Evolutionary conservation across 2,888 invertebrate species (phyloP).

Genomic region (Acheta domesticus): DNA sequence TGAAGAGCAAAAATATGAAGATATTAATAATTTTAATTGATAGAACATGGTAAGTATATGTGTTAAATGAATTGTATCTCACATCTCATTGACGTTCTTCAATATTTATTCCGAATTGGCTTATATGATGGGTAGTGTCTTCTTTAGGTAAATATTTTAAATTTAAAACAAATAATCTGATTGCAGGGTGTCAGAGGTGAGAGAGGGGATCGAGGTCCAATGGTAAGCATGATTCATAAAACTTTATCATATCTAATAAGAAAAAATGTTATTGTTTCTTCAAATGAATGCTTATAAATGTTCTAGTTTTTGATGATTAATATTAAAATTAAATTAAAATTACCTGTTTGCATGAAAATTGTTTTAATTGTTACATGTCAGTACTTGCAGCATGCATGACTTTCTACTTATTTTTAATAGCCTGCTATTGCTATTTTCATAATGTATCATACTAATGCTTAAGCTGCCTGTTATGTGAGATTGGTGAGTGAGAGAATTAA

Average conservation of each 20-base stretch:
- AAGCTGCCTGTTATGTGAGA: background rate
- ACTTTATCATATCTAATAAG: too few relatives aligned
- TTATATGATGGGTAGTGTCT: background rate
- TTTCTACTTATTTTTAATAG: background rate
- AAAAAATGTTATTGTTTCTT: too few relatives aligned
- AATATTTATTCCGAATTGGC: background rate
- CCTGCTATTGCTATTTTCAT: background rate
- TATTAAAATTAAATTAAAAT: background rate
- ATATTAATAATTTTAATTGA: too few relatives aligned
- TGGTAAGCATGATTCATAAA: slow-evolving; percentile 56
- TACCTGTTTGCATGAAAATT: background rate
- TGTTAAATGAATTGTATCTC: too few relatives aligned
- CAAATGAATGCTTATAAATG: too few relatives aligned
- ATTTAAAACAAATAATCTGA: slow-evolving; percentile 31
- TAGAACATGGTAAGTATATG: too few relatives aligned
- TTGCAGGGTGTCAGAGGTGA: slow-evolving; percentile 70
- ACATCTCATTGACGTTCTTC: too few relatives aligned
- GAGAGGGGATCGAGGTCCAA: slow-evolving; percentile 69
- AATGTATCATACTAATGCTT: slow-evolving; percentile 23
- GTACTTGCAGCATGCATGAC: background rate
- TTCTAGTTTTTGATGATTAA: background rate
- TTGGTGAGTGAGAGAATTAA: slow-evolving; percentile 30
- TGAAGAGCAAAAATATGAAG: too few relatives aligned
- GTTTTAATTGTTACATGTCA: background rate
- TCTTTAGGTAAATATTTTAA: background rate